Evolutionary conservation across 2,888 invertebrate species (phyloP).

Genomic region (Iphiclides podalirius): DNA sequence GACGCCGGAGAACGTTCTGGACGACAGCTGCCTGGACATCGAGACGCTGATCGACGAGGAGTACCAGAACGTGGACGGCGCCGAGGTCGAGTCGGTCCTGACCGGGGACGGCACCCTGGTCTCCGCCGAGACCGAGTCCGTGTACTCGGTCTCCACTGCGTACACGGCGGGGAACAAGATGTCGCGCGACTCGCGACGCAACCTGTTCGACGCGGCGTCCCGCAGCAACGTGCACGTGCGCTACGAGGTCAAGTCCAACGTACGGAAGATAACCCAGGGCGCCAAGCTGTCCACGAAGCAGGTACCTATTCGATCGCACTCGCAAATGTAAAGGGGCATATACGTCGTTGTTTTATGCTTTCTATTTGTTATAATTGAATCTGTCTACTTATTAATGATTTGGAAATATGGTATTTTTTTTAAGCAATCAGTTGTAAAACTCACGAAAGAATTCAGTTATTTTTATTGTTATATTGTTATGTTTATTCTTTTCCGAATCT

Average conservation of each 20-base stretch:
- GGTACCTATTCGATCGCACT: too few species aligned
- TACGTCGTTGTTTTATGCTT: background rate
- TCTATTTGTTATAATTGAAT: too few species aligned
- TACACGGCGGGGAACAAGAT: constrained; percentile 57
- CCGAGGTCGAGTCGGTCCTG: constrained; percentile 60
- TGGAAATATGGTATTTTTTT: too few species aligned
- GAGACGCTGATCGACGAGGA: constrained; percentile 71
- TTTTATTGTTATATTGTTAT: too few species aligned
- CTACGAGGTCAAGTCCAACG: constrained; percentile 64
- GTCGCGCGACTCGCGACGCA: constrained; percentile 61
- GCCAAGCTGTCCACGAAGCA: constrained; percentile 73
- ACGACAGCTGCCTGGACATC: constrained; percentile 62
- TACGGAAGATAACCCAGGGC: constrained; percentile 68
- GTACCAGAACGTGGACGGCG: constrained; percentile 68
- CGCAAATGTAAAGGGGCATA: background rate
- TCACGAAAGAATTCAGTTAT: too few species aligned
- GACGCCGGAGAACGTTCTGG: constrained; percentile 53
- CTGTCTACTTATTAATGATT: too few species aligned
- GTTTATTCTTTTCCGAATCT: too few species aligned
- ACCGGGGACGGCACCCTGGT: constrained; percentile 65
- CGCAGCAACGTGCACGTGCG: constrained; percentile 62
- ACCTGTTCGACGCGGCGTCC: constrained; percentile 68
- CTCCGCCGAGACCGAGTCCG: constrained; percentile 66
- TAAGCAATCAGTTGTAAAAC: too few species aligned
- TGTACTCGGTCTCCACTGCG: constrained; percentile 66